phyloP scores from a whole-genome alignment of 2,113 vertebrate species.

The Oxygymnocypris stewartii region DNA sequence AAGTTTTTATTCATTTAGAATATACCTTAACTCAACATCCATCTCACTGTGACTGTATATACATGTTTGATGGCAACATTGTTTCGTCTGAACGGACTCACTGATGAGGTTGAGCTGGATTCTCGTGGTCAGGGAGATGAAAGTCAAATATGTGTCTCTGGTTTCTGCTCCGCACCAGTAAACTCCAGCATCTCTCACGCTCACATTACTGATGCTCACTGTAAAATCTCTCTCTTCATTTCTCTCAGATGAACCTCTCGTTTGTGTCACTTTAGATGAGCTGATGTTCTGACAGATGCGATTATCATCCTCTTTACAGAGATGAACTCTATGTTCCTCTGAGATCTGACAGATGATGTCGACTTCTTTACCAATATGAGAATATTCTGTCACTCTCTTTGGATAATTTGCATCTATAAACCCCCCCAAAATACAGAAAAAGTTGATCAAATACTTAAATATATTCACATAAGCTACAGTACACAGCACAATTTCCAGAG shows the following conservation, averaged over 20 bases:
- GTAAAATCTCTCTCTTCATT: conserved; percentile 43
- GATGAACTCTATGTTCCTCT: not conserved
- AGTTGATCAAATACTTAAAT: too few relatives aligned
- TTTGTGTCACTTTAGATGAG: not conserved
- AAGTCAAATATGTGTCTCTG: not conserved
- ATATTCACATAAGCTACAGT: too few relatives aligned
- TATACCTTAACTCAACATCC: too few relatives aligned
- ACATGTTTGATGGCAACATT: too few relatives aligned
- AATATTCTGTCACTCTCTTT: not conserved
- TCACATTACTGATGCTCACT: conserved; percentile 47
- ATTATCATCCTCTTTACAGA: conserved; percentile 48
- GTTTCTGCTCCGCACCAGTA: conserved; percentile 52
- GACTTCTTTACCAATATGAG: not conserved
- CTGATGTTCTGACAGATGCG: not conserved
- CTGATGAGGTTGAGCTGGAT: too few relatives aligned
- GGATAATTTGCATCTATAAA: too few relatives aligned
- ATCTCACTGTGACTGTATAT: too few relatives aligned
- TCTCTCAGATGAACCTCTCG: not conserved
- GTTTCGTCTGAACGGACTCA: too few relatives aligned
- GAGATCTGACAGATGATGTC: conserved; percentile 48
- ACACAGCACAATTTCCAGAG: too few relatives aligned
- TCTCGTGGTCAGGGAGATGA: too few relatives aligned
- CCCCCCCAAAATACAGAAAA: too few relatives aligned
- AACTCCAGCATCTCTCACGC: conserved; percentile 32
- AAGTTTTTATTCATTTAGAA: too few relatives aligned